Evolutionary conservation across 1,140 invertebrate species (phyloP), one percentile per base, ranked within the genome.

Genomic region (Brachionus paranguensis): DNA sequence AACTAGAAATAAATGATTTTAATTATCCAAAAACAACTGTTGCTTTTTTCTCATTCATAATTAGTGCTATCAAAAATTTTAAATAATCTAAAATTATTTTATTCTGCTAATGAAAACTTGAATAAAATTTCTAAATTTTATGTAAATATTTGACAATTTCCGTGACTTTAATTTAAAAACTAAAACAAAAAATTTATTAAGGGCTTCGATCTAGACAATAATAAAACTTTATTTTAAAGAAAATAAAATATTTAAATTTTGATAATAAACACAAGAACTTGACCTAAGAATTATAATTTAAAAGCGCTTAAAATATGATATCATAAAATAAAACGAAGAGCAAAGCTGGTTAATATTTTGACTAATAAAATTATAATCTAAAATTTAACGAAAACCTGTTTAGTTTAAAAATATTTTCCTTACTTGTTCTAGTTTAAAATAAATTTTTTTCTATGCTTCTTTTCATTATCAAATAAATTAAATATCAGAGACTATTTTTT

Each of bases 161-260:
- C 53, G 17, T 20, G 20, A 20, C 20, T 60, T 53, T 53, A 53
- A 53, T 4, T 17, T 24, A 60, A 60, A 60, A 27, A 20, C 8
- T 10, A 24, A 60, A 24, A 20, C 27, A 6, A 24, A 17, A 60
- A 20, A 20, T 14, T n/a, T n/a, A 8, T 60, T 20, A 60, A 60
- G 10, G n/a, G 17, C 20, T 60, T 60, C 53, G 20, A 60, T 60
- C 20, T 17, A 60, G 53, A 60, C 53, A 24, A 60, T 27, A 60
- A 60, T 24, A 60, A 60, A 60, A 60, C 6, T 60, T 27, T 60
- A 60, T 60, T 60, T 60, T 60, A 10, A 60, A 60, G 53, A 60
- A 60, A 60, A 60, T 60, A 60, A 60, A 60, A 60, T 60, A 60
- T 60, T 60, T 60, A 60, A 60, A 60, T 60, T 60, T 60, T 60